Evolutionary conservation across 1,140 invertebrate genomes (phyloP), one percentile per base, ranked within the genome.

Genomic region (Papilio xuthus): DNA sequence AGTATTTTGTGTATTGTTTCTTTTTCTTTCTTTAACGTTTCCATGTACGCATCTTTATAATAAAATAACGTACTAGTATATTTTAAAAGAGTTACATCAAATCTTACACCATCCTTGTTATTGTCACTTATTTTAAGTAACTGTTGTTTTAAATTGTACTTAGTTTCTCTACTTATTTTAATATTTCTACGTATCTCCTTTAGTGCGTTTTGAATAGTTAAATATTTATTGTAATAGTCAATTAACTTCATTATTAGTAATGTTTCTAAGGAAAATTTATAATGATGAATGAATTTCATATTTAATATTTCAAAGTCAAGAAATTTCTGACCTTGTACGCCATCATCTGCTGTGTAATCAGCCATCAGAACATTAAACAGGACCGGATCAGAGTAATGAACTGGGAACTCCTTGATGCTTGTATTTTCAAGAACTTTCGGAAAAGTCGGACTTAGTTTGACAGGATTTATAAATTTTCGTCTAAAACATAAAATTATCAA

Each of bases 11-110:
- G 88, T 32, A 83, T 53, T 28, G 86, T 60, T 79, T 90, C 79
- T 78, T 87, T 90, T 77, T 90, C 80, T n/a, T 79, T 83, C 77
- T 85, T 83, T 32, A 91, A 26, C 15, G 79, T 73, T 67, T 87
- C 63, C 60, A 75, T 80, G 81, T 89, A 89, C 77, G 87, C 80
- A 60, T 89, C 85, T 84, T 93, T 93, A 10, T 81, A 77, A 20
- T 86, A 60, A 15, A 93, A 79, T 69, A 92, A 77, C 70, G 82
- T 82, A 63, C 79, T 83, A 28, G 88, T 91, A 81, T 93, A 93
- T 79, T 92, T 90, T 78, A 90, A 81, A 3, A 93, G 71, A 53
- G 87, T 92, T 77, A 81, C 72, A 84, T 93, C 92, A 78, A 90
- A 92, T 79, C 85, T 83, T 32, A 90, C 63, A 18, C 88, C 83